Conservation (phyloP, 2,797 vertebrate species). For the Dicrostonyx torquatus region DNA sequence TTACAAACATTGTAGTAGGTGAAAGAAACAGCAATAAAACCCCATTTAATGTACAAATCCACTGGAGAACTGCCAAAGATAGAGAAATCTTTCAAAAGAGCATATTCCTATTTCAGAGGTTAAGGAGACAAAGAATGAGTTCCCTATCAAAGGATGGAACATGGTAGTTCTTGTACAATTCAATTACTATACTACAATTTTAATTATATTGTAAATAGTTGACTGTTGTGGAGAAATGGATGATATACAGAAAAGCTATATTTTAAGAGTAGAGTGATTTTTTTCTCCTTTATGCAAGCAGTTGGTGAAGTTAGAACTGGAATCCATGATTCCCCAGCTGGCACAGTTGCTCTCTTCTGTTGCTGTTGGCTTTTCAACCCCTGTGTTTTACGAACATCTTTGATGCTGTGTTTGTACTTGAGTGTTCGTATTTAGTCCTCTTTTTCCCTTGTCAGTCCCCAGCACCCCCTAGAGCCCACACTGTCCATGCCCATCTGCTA, state of each 20-base stretch:
- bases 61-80: background rate
- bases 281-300: slow-evolving; percentile 30
- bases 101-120: background rate
- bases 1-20: background rate
- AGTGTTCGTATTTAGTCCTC: background rate
- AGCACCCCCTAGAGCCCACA: background rate
- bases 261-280: background rate
- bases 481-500: background rate
- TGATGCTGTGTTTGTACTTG: background rate
- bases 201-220: background rate
- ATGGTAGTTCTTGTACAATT: background rate
- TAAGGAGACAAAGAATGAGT: background rate
- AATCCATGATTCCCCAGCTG: background rate
- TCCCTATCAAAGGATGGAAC: background rate
- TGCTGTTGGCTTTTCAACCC: background rate
- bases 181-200: background rate
- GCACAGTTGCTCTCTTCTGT: background rate
- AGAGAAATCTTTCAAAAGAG: background rate
- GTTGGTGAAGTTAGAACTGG: background rate
- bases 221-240: background rate
- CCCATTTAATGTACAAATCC: background rate
- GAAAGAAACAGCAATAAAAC: background rate
- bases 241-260: background rate
- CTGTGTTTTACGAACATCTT: slow-evolving; percentile 4
- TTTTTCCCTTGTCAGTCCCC: background rate